A percentile compares a stretch with the other conserved stretches of the same genome.
phyloP scores from a whole-genome alignment of 2,888 invertebrate genomes.

The Schizaphis graminum region DNA sequence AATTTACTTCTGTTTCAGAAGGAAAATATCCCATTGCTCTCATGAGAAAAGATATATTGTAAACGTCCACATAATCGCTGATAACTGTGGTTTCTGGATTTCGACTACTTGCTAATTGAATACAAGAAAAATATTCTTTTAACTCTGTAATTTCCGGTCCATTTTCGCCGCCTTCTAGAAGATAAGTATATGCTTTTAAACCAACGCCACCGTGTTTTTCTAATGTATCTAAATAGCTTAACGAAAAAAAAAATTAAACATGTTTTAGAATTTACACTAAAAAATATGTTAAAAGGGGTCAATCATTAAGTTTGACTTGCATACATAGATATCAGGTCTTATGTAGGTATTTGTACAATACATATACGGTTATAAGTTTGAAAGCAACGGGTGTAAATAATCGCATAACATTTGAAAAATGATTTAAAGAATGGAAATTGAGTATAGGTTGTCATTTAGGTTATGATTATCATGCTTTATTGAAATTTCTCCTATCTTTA shows the following conservation, averaged over 20 bases:
- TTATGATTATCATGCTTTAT: not conserved
- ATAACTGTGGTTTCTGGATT: slow-evolving; percentile 27
- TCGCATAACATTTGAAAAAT: not conserved
- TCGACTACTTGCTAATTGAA: slow-evolving; percentile 35
- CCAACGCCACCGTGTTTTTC: not conserved
- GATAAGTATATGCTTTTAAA: not conserved
- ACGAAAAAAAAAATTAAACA: not conserved
- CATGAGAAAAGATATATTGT: slow-evolving; percentile 1
- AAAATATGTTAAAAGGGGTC: not conserved
- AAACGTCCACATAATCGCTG: not conserved
- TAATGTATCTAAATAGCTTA: slow-evolving; percentile 18
- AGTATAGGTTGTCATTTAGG: not conserved
- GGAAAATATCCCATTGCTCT: slow-evolving; percentile 53
- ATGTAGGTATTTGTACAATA: not conserved
- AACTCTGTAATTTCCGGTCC: not conserved
- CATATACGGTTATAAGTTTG: not conserved
- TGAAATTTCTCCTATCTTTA: not conserved
- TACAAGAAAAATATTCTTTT: slow-evolving; percentile 30
- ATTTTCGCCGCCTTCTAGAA: slow-evolving; percentile 35
- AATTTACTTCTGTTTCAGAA: slow-evolving; percentile 55
- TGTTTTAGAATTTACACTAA: not conserved
- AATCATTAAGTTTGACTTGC: not conserved
- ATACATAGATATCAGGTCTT: not conserved
- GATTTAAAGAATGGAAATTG: not conserved
- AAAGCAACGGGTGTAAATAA: not conserved